Base-by-base conservation (phyloP, 2,113 vertebrate species). In the Stigmatopora argus region DNA sequence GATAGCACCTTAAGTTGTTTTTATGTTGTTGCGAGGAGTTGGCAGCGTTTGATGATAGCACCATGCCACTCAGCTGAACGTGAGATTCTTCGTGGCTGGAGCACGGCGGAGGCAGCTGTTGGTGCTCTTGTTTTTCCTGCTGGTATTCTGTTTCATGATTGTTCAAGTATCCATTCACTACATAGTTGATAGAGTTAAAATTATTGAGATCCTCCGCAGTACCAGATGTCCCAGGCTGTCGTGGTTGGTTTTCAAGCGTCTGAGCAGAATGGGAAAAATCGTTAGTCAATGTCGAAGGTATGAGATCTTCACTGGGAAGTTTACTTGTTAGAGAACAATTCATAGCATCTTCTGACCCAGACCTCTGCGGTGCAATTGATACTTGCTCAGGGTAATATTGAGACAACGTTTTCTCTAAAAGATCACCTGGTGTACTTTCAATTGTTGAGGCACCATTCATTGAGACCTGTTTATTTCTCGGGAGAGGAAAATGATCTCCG, bases 391-490 rank as follows among this genome's bases (percentile, higher is more conserved):
- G 93, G 87, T 92, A 94, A 88, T 92, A 95, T 58, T 91, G 95
- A 92, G 94, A 94, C 85, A 93, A 88, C 12, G 92, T 93, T 91
- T 95, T 93, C 78, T 95, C 93, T 85, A 94, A 90, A 79, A 95
- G 90, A 86, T 94, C 90, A 87, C 91, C 91, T 51, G 83, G 90
- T 84, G 92, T 89, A 83, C 86, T 90, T 89, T 93, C 93, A 89
- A 92, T 88, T 82, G 93, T 93, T 89, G 93, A 92, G 75, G 92
- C 95, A 94, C 95, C 95, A 85, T 98, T 99, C 85, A 93, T 91
- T 81, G 87, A 89, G 87, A 91, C 84, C 62, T 92, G 90, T 86
- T 94, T 94, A 85, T 90, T 93, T 71, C 87, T 93, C 67, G 90
- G 89, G 79, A 92, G 86, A 80, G 90, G 88, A 65, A 91, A 92